Percentiles rank a stretch among this genome's conserved stretches.
phyloP scores from a whole-genome alignment of 2,797 vertebrate species.

The Enteromius anoplus region DNA sequence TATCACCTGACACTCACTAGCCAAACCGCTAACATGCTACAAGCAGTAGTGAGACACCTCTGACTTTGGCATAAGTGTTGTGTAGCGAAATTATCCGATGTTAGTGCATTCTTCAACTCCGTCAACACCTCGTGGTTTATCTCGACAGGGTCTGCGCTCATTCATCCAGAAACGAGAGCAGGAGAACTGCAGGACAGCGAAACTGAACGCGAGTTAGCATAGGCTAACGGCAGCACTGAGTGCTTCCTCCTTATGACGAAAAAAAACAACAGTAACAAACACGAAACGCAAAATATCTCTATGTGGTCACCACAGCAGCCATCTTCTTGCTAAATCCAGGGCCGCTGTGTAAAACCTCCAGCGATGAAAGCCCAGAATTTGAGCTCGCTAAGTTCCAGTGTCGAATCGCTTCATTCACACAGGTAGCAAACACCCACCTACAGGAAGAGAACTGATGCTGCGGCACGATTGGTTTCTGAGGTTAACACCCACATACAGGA shows the following conservation, averaged over 20 bases:
- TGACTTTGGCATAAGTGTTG: slow-evolving; percentile 32
- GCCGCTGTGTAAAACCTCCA: slow-evolving; percentile 49
- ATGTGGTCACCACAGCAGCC: slow-evolving; percentile 11
- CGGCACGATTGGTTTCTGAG: slow-evolving; percentile 46
- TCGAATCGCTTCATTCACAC: slow-evolving; percentile 65
- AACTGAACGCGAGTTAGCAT: slow-evolving; percentile 43
- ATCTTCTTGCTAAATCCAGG: background rate
- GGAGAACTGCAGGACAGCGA: slow-evolving; percentile 26
- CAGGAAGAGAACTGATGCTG: slow-evolving; percentile 58
- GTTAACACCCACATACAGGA: slow-evolving; percentile 56
- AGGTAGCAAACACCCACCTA: slow-evolving; percentile 67
- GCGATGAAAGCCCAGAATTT: slow-evolving; percentile 46
- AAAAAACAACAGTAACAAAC: slow-evolving; percentile 7
- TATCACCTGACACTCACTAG: slow-evolving; percentile 34
- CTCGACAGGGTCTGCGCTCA: slow-evolving; percentile 6
- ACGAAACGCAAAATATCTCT: background rate
- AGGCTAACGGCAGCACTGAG: slow-evolving; percentile 28
- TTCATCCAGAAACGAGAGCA: slow-evolving; percentile 13
- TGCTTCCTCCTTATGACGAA: slow-evolving; percentile 10
- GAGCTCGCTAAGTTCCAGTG: slow-evolving; percentile 63
- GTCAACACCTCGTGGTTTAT: background rate
- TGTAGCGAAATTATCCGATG: background rate
- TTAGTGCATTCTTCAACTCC: background rate
- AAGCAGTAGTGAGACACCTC: slow-evolving; percentile 30
- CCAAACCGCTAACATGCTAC: slow-evolving; percentile 47